Evolutionary conservation across 1,140 invertebrate species (phyloP).

Genomic region (Hesperophylax magnus): DNA sequence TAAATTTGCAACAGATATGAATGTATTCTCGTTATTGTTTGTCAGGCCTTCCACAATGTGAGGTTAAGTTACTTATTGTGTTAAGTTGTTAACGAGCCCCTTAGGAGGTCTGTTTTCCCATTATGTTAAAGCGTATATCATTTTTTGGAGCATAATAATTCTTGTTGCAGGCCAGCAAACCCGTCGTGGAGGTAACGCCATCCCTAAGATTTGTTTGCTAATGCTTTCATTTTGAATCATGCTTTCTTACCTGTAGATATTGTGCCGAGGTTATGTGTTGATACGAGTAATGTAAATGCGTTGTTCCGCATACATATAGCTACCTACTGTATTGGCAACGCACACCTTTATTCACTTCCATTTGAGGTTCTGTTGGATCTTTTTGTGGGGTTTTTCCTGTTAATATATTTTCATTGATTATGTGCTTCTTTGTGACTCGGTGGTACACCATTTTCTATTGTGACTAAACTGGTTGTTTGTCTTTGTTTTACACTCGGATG

Average conservation of each 20-base stretch:
- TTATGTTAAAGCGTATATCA: conserved; percentile 28
- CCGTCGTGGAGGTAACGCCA: conserved; percentile 75
- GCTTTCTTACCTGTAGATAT: conserved; percentile 61
- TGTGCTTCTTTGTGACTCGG: conserved; percentile 53
- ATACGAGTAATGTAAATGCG: conserved; percentile 56
- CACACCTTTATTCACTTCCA: conserved; percentile 57
- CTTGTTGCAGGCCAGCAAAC: conserved; percentile 78
- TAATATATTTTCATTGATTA: conserved; percentile 48
- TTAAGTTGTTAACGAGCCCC: no score
- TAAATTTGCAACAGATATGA: no score
- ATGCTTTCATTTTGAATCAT: conserved; percentile 69
- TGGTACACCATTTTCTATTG: conserved; percentile 55
- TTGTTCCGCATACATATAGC: conserved; percentile 55
- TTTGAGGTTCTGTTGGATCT: conserved; percentile 54
- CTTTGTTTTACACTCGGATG: conserved; percentile 53
- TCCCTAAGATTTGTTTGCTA: conserved; percentile 62
- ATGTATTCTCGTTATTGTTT: no score
- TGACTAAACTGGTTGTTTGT: conserved; percentile 55
- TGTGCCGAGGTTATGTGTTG: conserved; percentile 57
- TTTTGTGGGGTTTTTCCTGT: conserved; percentile 54
- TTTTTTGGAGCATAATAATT: conserved; percentile 65
- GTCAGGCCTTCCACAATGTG: no score
- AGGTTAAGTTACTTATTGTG: no score
- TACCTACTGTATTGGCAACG: conserved; percentile 57
- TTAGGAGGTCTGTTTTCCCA: conserved; percentile 32